Evolutionary conservation across 2,888 invertebrate genomes (phyloP), one percentile per base, ranked within the genome.

Genomic region (Siphlonurus alternatus): DNA sequence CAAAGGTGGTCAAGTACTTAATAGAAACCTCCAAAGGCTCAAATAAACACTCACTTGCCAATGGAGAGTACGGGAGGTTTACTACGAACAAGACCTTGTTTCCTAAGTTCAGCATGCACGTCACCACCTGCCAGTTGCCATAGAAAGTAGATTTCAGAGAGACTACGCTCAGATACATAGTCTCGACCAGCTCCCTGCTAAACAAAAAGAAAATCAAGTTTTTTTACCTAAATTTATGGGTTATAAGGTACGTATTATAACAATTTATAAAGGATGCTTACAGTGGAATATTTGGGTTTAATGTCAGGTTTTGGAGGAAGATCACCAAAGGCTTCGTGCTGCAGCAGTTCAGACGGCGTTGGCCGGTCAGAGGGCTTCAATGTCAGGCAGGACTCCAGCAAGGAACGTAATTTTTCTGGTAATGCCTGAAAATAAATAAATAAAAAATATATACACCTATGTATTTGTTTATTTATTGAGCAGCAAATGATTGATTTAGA

Each of bases 101-200:
- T 92, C 72, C 91, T 92, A 38, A 98, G 78, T 73, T 94, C 94
- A 0, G 86, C 81, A 67, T 91, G 88, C 63, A 96, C 88, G 77
- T 97, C 96, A 0, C 96, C 96, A 1, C 98, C 98, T 20, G 97
- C 92, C 65, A 98, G 74, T 74, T 92, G 90, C 98, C 98, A 98
- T 76, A 95, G 83, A 74, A 94, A 89, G 74, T 95, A 98, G 24
- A 95, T 80, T 72, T 94, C 91, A 67, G 88, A 84, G 67, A 96
- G 77, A 15, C 85, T 79, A 64, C 80, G 77, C 68, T 75, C 72
- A 20, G 73, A 72, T 65, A 79, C 66, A 53, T 67, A 56, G 56
- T 56, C 56, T n/a, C 56, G 7, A 18, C n/a, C 20, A n/a, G 5
- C n/a, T 20, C 19, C 22, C 56, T 56, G 20, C 7, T n/a, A n/a